These are phyloP conservation scores for Callosobruchus maculatus DNA, from an alignment of 2,888 invertebrate species.

Conservation along the genomic window DNA sequence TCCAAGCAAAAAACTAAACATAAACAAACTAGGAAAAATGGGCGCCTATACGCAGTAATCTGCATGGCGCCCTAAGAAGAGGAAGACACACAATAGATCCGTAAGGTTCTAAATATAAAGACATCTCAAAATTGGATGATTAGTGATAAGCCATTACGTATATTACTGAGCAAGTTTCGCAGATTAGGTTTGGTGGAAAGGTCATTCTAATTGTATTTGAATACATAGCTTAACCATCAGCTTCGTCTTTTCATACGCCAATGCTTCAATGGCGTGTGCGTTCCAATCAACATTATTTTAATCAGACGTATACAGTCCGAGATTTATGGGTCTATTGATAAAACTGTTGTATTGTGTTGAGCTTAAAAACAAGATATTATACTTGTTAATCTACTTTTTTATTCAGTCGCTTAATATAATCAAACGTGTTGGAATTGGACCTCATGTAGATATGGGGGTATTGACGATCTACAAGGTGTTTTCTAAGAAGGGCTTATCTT, in stretches of 20 bases:
- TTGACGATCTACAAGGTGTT: neutral
- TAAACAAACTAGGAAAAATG: no score
- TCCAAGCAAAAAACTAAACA: no score
- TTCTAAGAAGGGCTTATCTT: neutral
- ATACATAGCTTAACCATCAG: neutral
- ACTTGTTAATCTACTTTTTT: neutral
- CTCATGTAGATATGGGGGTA: neutral
- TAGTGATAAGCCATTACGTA: no score
- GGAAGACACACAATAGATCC: no score
- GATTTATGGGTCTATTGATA: neutral
- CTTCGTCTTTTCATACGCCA: neutral
- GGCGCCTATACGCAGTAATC: no score
- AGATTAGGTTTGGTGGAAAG: no score
- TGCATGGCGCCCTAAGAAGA: no score
- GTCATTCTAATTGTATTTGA: neutral
- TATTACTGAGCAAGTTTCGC: no score
- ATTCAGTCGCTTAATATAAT: neutral
- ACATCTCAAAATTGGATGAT: no score
- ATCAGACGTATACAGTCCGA: neutral
- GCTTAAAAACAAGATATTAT: neutral
- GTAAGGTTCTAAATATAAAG: no score
- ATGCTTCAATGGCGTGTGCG: neutral
- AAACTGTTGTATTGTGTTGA: neutral
- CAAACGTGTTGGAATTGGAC: neutral
- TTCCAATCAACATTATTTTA: neutral